Percentiles rank a stretch among this genome's conserved stretches.
These are phyloP conservation scores for Babyrousa celebensis DNA, from an alignment of 2,797 vertebrate species.

Conservation along the genomic window DNA sequence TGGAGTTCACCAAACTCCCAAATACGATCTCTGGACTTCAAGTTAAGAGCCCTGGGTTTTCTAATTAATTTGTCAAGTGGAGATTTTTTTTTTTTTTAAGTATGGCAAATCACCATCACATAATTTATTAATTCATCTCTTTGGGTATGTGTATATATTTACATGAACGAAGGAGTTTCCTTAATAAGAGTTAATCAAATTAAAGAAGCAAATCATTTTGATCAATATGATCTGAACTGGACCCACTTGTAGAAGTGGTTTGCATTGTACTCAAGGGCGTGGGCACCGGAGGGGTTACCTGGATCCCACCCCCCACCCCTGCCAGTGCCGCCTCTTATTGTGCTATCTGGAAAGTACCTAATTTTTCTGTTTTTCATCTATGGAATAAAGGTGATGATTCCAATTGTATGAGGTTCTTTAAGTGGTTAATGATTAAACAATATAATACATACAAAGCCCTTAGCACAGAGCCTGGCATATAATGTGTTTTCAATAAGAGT, in stretches of 20 bases:
- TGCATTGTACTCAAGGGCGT: not conserved
- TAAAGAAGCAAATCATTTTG: not conserved
- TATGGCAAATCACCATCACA: not conserved
- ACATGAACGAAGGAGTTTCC: not conserved
- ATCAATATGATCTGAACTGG: not conserved
- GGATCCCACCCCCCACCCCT: not conserved
- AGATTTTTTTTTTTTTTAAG: not conserved
- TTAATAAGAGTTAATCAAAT: not conserved
- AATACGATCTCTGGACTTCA: not conserved
- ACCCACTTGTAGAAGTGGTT: not conserved
- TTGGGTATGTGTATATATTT: conserved; percentile 21
- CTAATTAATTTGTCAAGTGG: not conserved
- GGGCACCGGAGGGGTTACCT: too few species aligned
- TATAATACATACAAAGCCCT: not conserved
- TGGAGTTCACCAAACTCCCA: conserved; percentile 25
- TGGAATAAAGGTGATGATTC: not conserved
- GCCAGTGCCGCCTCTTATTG: not conserved
- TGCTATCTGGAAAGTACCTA: not conserved
- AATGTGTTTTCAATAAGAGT: not conserved
- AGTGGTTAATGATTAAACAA: not conserved
- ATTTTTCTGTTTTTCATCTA: conserved; percentile 15
- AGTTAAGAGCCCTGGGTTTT: not conserved
- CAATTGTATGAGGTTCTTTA: not conserved
- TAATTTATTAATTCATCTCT: not conserved
- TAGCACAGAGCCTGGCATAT: not conserved